Evolutionary conservation across 2,113 vertebrate genomes (phyloP).

Genomic region (Rissa tridactyla): DNA sequence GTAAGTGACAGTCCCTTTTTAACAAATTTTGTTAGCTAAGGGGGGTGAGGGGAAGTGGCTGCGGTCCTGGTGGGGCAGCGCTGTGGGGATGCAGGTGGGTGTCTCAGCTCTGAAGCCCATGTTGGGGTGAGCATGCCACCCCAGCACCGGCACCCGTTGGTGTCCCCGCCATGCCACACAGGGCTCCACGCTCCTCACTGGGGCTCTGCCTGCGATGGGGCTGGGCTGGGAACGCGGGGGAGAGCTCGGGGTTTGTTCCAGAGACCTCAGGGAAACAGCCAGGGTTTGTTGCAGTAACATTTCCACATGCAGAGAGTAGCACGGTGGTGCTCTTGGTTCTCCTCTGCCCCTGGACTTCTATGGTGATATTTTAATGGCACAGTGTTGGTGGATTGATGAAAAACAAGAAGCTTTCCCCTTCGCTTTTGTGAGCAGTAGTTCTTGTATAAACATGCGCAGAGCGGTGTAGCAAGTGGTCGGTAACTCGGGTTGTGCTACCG

Average conservation of each 20-base stretch:
- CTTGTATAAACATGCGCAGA: neutral
- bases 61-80: neutral
- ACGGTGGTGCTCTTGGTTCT: neutral
- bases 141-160: rapidly evolving
- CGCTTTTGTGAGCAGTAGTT: neutral
- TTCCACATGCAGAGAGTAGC: neutral
- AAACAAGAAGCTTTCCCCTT: neutral
- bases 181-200: neutral
- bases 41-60: rapidly evolving
- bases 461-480: slow-evolving; percentile 17
- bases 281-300: neutral
- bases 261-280: neutral
- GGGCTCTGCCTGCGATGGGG: neutral
- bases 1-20: neutral
- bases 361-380: neutral
- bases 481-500: slow-evolving; percentile 26
- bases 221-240: rapidly evolving
- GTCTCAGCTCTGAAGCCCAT: rapidly evolving
- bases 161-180: rapidly evolving
- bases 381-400: neutral
- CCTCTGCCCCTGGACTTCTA: neutral
- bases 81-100: neutral
- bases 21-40: neutral
- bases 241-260: neutral
- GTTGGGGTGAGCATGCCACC: rapidly evolving